Percentiles rank a stretch among this genome's conserved stretches.
Conservation (phyloP, 2,797 vertebrate genomes). For the Pseudomugil tenellus region DNA sequence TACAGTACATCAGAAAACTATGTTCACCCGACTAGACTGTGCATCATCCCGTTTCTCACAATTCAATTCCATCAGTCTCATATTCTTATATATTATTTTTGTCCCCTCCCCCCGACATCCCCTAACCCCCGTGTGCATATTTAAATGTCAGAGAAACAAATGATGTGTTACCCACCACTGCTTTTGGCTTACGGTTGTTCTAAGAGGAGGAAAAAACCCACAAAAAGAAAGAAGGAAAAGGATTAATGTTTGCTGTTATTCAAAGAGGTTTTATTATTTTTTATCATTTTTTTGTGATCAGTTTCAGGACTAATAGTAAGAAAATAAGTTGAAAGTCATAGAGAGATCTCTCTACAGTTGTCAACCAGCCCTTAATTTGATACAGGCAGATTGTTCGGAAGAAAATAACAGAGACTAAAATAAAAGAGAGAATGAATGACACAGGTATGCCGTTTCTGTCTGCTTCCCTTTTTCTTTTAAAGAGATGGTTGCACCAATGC, state of each 20-base stretch:
- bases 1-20: conserved; percentile 56
- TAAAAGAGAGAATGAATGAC: conserved; percentile 51
- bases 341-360: conserved; percentile 15
- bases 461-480: conserved; percentile 27
- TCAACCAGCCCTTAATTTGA: conserved; percentile 25
- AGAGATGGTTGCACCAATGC: conserved; percentile 56
- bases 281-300: neutral
- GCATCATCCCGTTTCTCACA: conserved; percentile 38
- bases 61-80: conserved; percentile 34
- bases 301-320: neutral
- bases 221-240: conserved; percentile 7
- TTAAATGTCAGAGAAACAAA: conserved; percentile 51
- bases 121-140: conserved; percentile 3
- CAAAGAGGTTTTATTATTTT: neutral
- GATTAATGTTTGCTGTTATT: conserved; percentile 32
- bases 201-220: conserved; percentile 1
- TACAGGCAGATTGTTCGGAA: conserved; percentile 2
- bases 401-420: conserved; percentile 39
- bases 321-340: conserved; percentile 25
- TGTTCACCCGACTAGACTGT: conserved; percentile 38
- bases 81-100: conserved; percentile 30
- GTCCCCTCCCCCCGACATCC: conserved; percentile 5
- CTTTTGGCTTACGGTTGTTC: conserved; percentile 33
- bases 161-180: conserved; percentile 19
- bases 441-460: conserved; percentile 28